These are phyloP conservation scores for Acanthiza pusilla DNA, from an alignment of 2,797 vertebrate genomes.

Conservation along the genomic window DNA sequence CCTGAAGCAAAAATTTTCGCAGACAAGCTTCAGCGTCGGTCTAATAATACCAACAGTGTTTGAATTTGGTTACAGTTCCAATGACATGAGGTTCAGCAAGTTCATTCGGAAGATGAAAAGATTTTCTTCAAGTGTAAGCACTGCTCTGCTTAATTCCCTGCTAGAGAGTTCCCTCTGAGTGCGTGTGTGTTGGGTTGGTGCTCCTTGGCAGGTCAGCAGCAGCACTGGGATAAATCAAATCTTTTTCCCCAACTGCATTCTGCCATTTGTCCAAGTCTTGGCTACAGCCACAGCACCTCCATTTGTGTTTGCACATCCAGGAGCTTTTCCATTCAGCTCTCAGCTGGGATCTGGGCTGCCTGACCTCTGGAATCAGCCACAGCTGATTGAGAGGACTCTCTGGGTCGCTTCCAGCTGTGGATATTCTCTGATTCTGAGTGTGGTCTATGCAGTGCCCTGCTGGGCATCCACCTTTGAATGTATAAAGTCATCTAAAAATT, in stretches of 20 bases:
- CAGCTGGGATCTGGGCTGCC: background rate
- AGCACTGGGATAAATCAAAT: background rate
- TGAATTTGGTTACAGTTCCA: constrained; percentile 74
- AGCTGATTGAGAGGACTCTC: background rate
- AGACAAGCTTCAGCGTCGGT: constrained; percentile 66
- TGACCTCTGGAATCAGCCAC: background rate
- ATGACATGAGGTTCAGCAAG: constrained; percentile 69
- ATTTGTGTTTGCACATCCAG: background rate
- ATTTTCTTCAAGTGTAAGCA: constrained; percentile 82
- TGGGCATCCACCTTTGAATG: background rate
- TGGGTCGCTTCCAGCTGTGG: background rate
- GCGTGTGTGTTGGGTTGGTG: background rate
- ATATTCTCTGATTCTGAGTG: background rate
- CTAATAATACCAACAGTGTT: constrained; percentile 59
- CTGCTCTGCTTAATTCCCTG: background rate
- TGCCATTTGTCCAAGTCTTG: background rate
- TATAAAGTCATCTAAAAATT: background rate
- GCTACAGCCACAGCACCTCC: background rate
- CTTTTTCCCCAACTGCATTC: background rate
- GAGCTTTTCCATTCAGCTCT: background rate
- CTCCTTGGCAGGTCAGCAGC: background rate
- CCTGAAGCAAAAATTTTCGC: background rate
- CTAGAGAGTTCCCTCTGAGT: accelerated
- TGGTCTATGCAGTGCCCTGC: background rate
- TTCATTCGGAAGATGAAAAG: constrained; percentile 75